A percentile compares a stretch with the other conserved stretches of the same genome.
Conservation (phyloP, 2,113 vertebrate genomes). For the Amblyopsis rosae region DNA sequence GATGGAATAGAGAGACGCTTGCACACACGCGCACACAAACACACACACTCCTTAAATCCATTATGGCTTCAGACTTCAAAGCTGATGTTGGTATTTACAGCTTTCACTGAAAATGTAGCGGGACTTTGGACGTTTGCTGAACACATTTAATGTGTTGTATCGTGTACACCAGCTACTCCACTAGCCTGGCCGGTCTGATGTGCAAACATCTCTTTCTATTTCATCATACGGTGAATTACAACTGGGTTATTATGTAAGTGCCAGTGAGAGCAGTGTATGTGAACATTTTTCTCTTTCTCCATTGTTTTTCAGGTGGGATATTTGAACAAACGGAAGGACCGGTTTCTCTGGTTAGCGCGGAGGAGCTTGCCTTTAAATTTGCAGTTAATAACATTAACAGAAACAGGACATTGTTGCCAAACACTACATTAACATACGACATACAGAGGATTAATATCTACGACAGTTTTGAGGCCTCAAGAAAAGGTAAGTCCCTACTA, state of each 20-base stretch:
- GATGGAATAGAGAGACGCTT: not conserved
- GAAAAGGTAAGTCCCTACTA: constrained; percentile 86
- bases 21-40: constrained; percentile 3
- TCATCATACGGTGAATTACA: constrained; percentile 2
- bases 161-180: constrained; percentile 40
- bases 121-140: constrained; percentile 58
- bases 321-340: constrained; percentile 95
- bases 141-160: constrained; percentile 53
- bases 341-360: constrained; percentile 88
- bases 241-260: constrained; percentile 13
- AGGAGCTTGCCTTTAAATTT: constrained; percentile 97
- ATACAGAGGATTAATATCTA: constrained; percentile 99
- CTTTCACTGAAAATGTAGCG: constrained; percentile 49
- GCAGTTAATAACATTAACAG: constrained; percentile 98
- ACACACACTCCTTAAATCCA: constrained; percentile 58
- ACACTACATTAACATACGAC: constrained; percentile 97
- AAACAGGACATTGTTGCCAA: constrained; percentile 95
- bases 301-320: constrained; percentile 88
- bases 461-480: constrained; percentile 98
- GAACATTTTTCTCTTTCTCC: constrained; percentile 16
- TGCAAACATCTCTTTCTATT: constrained; percentile 36
- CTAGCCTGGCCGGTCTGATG: constrained; percentile 5
- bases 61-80: constrained; percentile 74
- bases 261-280: constrained; percentile 19
- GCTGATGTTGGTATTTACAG: constrained; percentile 54